Conservation (phyloP, 2,888 invertebrate species). For the Eledona agricola region DNA sequence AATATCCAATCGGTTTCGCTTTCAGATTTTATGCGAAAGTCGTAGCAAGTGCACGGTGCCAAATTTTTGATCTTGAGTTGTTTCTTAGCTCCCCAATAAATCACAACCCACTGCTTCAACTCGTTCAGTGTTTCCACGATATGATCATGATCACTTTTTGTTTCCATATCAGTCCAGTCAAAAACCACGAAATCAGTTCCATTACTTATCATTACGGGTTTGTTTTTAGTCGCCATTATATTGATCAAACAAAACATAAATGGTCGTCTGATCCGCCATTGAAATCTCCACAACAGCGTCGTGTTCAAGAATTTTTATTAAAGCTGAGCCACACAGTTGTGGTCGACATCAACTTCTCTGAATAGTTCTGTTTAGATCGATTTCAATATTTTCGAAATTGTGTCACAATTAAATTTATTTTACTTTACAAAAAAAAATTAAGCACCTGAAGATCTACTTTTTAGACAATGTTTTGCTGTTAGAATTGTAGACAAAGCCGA, state of each 20-base stretch:
- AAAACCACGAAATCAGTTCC: slow-evolving; percentile 7
- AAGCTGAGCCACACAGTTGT: no score
- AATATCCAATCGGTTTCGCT: slow-evolving; percentile 50
- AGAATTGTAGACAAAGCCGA: no score
- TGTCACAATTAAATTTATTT: no score
- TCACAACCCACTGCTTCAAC: slow-evolving; percentile 60
- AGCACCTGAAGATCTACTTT: no score
- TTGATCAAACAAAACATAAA: slow-evolving; percentile 8
- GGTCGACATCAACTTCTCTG: no score
- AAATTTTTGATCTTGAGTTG: slow-evolving; percentile 62
- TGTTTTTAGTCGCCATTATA: slow-evolving; percentile 8
- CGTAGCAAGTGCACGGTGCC: slow-evolving; percentile 64
- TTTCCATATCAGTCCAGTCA: slow-evolving; percentile 5
- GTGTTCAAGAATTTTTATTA: no score
- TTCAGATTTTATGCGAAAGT: slow-evolving; percentile 61
- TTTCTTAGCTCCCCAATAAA: slow-evolving; percentile 64
- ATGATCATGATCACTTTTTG: neutral
- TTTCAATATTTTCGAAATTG: no score
- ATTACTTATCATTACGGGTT: slow-evolving; percentile 12
- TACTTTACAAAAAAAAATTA: no score
- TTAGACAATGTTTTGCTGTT: no score
- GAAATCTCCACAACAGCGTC: no score
- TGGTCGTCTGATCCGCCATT: slow-evolving; percentile 11
- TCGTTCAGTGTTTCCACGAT: slow-evolving; percentile 61
- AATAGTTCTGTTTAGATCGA: no score